Evolutionary conservation across 1,140 invertebrate species (phyloP), one percentile per base, ranked within the genome.

Genomic region (Ladona fulva): DNA sequence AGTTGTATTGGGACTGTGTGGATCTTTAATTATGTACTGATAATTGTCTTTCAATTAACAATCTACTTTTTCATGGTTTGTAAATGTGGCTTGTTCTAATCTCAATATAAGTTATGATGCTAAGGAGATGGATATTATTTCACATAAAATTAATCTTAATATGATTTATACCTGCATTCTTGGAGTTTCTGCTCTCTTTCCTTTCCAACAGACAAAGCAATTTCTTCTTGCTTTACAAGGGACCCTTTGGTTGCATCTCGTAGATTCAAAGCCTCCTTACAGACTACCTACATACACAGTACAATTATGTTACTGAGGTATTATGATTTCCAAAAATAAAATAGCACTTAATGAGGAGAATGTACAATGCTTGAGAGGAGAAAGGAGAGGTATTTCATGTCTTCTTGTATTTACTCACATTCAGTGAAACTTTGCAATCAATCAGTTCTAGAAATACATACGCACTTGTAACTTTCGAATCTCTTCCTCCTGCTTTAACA

Each of bases 241-340:
- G 89, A 88, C 1, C 89, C 87, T 79, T 89, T 90, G 0, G 92
- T 93, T 0, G 87, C 87, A 8, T 92, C 87, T 24, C 91, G 86
- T 83, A 93, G 89, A 77, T 89, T 86, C 0, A 90, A 86, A 12
- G 93, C 93, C 83, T 94, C 92, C 14, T 88, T 87, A 77, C 91
- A 89, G 5, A 91, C 87, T 74, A 82, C 83, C 90, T 92, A 80
- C 24, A 80, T 78, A 79, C n/a, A 78, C 42, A 78, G 29, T 5
- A 37, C 77, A 76, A 76, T 76, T 52, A 37, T 77, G 19, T 76
- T 22, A 42, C 74, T n/a, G n/a, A n/a, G n/a, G n/a, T 37, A 37
- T 37, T 37, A 37, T 37, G 8, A 37, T 79, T 25, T 52, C 44
- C 11, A 7, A 42, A 42, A 66, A 66, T 59, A 79, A 73, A 29